A percentile compares a stretch with the other conserved stretches of the same genome.
These are phyloP conservation scores for Epistrophella euchroma DNA, from an alignment of 2,888 invertebrate genomes.

Conservation along the genomic window DNA sequence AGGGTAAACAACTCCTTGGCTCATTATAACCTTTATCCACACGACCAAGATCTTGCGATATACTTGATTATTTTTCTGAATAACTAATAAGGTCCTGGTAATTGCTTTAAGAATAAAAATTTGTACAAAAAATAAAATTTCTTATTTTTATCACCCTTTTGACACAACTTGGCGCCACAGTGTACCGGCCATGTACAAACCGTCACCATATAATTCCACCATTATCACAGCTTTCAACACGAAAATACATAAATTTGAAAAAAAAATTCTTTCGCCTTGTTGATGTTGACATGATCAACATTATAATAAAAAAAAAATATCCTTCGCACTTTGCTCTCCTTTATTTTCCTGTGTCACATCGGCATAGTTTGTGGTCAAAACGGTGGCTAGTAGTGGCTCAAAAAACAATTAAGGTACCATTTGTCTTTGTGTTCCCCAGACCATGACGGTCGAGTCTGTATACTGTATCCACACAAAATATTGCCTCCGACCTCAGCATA, in stretches of 20 bases:
- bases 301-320: constrained; percentile 3
- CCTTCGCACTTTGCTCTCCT: constrained; percentile 18
- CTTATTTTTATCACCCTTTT: not conserved
- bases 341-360: constrained; percentile 12
- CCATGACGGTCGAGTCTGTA: constrained; percentile 50
- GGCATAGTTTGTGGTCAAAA: not conserved
- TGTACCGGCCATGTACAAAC: not conserved
- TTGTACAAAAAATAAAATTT: too few relatives aligned
- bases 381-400: not conserved
- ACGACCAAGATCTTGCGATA: too few relatives aligned
- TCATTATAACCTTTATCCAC: too few relatives aligned
- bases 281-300: constrained; percentile 34
- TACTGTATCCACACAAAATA: too few relatives aligned
- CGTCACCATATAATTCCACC: not conserved
- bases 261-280: constrained; percentile 20
- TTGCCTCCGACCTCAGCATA: constrained; percentile 42
- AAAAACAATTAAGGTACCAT: constrained; percentile 64
- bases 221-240: constrained; percentile 44
- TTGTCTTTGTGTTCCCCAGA: constrained; percentile 50
- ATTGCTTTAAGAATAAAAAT: not conserved
- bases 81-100: not conserved
- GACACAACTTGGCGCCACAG: not conserved
- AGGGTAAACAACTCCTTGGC: too few relatives aligned
- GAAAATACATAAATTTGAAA: constrained; percentile 18
- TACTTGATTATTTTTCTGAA: not conserved